phyloP scores from a whole-genome alignment of 2,888 invertebrate genomes.

The Eristalis pertinax region DNA sequence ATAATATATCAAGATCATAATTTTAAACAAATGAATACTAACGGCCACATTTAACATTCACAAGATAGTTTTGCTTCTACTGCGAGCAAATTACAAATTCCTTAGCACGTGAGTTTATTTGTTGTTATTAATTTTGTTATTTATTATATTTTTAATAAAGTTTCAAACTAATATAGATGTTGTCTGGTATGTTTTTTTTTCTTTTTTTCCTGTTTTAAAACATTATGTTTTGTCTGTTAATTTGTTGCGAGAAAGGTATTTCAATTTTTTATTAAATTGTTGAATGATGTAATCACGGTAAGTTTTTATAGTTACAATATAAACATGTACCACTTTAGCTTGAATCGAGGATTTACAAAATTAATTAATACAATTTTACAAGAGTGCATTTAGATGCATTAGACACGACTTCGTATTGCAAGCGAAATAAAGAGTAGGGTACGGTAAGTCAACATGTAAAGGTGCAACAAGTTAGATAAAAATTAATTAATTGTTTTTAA shows the following conservation, averaged over 20 bases:
- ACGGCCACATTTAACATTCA: conserved; percentile 67
- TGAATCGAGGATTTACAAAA: no score
- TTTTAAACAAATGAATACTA: conserved; percentile 73
- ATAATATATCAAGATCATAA: conserved; percentile 40
- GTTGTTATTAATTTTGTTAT: conserved; percentile 74
- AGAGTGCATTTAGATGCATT: no score
- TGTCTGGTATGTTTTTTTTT: conserved; percentile 58
- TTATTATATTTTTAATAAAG: conserved; percentile 73
- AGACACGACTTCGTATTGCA: no score
- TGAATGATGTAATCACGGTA: background rate
- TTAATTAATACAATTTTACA: no score
- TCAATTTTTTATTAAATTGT: background rate
- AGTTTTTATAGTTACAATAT: background rate
- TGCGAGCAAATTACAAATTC: conserved; percentile 72
- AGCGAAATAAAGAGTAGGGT: no score
- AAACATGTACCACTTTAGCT: background rate
- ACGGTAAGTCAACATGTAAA: no score
- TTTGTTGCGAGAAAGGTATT: conserved; percentile 38
- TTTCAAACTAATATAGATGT: conserved; percentile 68
- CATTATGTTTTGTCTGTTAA: conserved; percentile 35
- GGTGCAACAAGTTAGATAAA: no score
- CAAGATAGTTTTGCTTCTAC: conserved; percentile 64
- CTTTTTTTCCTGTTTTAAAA: conserved; percentile 41
- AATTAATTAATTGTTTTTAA: no score
- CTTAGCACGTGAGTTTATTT: conserved; percentile 74